These are phyloP conservation scores for Macaria notata DNA, from an alignment of 2,888 invertebrate species.

Conservation along the genomic window DNA sequence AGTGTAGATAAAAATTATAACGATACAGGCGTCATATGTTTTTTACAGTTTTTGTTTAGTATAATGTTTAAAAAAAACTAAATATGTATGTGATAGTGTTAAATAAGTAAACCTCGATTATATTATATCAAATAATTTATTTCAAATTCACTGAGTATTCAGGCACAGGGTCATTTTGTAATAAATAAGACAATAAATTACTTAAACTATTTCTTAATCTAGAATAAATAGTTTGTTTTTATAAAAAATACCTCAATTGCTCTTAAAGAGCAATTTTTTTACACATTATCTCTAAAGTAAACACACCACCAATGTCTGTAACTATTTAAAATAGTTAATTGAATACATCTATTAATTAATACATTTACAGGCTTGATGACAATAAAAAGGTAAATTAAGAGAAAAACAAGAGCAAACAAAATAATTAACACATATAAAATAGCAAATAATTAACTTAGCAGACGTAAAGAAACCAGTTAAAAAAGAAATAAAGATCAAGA, in stretches of 20 bases:
- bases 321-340: not conserved
- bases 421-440: not conserved
- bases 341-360: not conserved
- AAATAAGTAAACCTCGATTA: too few species aligned
- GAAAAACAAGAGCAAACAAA: not conserved
- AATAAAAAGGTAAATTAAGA: not conserved
- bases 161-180: constrained; percentile 42
- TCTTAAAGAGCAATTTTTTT: constrained; percentile 39
- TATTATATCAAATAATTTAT: constrained; percentile 14
- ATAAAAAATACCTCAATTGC: constrained; percentile 60
- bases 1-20: too few species aligned
- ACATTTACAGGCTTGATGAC: constrained; percentile 7
- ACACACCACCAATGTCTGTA: constrained; percentile 5
- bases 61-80: too few species aligned
- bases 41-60: too few species aligned
- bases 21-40: too few species aligned
- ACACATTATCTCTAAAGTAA: not conserved
- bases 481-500: not conserved
- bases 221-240: constrained; percentile 56
- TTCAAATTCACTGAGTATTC: constrained; percentile 48
- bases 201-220: constrained; percentile 27
- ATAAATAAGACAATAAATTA: constrained; percentile 32
- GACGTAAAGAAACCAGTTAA: not conserved
- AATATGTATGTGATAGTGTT: too few species aligned
- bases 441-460: not conserved